Conservation (phyloP, 2,113 vertebrate genomes). For the Phylloscopus trochiloides region DNA sequence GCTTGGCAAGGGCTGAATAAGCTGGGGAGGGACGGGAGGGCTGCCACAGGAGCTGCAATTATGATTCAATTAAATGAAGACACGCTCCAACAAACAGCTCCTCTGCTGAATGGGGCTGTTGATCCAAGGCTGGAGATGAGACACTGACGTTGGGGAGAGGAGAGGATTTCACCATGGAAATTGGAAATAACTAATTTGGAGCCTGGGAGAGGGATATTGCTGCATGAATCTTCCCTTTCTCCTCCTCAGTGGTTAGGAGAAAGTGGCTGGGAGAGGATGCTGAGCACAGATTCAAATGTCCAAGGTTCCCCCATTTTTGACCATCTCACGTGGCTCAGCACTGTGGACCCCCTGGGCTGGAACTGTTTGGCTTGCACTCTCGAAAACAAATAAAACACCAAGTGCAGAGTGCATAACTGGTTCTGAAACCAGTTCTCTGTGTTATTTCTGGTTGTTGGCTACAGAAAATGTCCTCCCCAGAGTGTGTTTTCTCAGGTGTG, state of each 20-base stretch:
- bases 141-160: fast-evolving
- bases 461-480: background rate
- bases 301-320: background rate
- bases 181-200: background rate
- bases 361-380: background rate
- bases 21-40: background rate
- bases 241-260: background rate
- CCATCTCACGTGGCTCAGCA: background rate
- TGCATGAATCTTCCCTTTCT: background rate
- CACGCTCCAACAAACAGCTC: background rate
- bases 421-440: background rate
- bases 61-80: background rate
- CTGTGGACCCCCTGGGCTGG: background rate
- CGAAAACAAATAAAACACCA: background rate
- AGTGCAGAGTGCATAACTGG: background rate
- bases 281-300: background rate
- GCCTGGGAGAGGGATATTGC: background rate
- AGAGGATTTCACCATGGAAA: background rate
- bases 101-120: background rate
- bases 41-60: slow-evolving; percentile 2
- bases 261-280: background rate
- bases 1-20: slow-evolving; percentile 30
- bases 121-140: background rate
- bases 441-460: slow-evolving; percentile 14
- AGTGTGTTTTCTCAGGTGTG: background rate